Base-by-base conservation (phyloP, 2,888 invertebrate species). In the Diarsia rubi region DNA sequence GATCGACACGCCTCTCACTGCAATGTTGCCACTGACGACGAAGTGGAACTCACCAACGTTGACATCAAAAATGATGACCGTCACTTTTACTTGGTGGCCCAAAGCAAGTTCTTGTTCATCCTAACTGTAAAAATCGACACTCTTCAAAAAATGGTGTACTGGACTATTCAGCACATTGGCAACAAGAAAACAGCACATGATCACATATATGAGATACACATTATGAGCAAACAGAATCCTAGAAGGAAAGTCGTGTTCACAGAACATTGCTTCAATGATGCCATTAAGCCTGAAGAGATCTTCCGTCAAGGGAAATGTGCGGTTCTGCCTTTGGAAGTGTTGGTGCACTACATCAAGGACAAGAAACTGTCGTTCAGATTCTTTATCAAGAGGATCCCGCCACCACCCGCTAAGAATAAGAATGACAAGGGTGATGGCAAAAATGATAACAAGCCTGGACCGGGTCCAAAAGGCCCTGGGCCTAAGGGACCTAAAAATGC, bases 201-300 rank as follows among this genome's bases (percentile, higher is more conserved):
- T 67, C 93, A 94, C 75, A 86, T 95, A 59, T 96, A 94, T 79
- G 96, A 95, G 84, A 93, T 96, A 78, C 93, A 95, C 54, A 82
- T 96, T 1, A 89, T 84, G 16, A 95, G 95, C 86, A 93, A 92
- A 76, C 91, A 92, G 79, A 94, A 95, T 69, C 63, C 85, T 8
- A 90, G 93, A 54, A 91, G 94, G 14, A 94, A 94, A 83, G 92
- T 91, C 0, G 90, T 91, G 21, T 96, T 93, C 80, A 91, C 87
- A 6, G 96, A 96, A 74, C 92, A 94, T 78, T 96, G 96, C 82
- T 94, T 91, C 78, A 95, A 93, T 82, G 95, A 96, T 79, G 87
- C 92, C 11, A 85, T 93, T 21, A 94, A 94, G 78, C 89, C 92
- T 21, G 95, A 95, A 66, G 95, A 95, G 77, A 90, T 96, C 6